These are phyloP conservation scores for Nesogale talazaci DNA, from an alignment of 2,113 vertebrate genomes.

Conservation along the genomic window DNA sequence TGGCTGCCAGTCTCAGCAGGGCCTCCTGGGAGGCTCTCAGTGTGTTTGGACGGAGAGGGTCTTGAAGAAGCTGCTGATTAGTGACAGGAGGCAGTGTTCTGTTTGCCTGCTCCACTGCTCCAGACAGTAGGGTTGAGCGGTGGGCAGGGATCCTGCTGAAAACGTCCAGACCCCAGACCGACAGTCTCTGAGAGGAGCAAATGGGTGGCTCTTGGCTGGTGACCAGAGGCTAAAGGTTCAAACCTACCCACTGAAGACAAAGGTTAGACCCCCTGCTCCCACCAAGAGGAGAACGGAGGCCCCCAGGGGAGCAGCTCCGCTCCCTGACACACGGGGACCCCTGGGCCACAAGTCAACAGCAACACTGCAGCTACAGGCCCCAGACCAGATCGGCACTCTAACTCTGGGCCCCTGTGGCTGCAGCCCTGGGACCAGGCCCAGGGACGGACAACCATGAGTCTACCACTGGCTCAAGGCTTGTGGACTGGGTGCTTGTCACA, in stretches of 20 bases:
- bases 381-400: background rate
- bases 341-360: background rate
- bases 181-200: background rate
- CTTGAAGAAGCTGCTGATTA: background rate
- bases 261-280: background rate
- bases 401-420: background rate
- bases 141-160: background rate
- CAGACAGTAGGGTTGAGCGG: background rate
- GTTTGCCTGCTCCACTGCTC: background rate
- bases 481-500: background rate
- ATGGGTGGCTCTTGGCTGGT: background rate
- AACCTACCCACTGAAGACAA: background rate
- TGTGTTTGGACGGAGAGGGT: accelerated
- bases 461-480: accelerated
- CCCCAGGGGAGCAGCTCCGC: background rate
- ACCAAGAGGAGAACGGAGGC: background rate
- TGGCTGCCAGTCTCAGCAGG: background rate
- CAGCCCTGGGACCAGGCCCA: background rate
- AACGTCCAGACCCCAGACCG: background rate
- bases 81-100: background rate
- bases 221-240: background rate
- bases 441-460: background rate
- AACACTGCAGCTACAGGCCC: background rate
- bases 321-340: background rate
- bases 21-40: background rate